Evolutionary conservation across 2,888 invertebrate species (phyloP).

Genomic region (Mythimna loreyi): DNA sequence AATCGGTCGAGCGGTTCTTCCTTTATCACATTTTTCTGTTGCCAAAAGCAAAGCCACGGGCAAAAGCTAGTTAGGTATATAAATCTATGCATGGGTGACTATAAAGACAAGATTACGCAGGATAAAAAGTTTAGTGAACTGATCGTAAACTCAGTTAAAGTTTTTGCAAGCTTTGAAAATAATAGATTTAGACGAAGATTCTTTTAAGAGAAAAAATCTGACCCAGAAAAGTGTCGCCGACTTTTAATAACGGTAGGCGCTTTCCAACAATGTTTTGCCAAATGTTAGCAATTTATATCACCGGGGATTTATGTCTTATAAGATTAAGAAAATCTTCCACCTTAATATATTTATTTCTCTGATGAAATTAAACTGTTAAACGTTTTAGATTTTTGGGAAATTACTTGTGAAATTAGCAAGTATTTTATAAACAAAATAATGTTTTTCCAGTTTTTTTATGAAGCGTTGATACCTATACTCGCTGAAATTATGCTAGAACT

Average conservation of each 20-base stretch:
- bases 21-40: no score
- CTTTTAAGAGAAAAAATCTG: conserved; percentile 28
- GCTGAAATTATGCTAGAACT: no score
- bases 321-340: conserved; percentile 43
- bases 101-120: conserved; percentile 29
- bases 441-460: no score
- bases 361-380: conserved; percentile 7
- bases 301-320: conserved; percentile 35
- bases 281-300: conserved; percentile 52
- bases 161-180: conserved; percentile 35
- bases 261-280: conserved; percentile 48
- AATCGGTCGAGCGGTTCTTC: no score
- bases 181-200: conserved; percentile 37
- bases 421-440: neutral
- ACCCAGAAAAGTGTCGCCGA: conserved; percentile 60
- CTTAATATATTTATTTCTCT: conserved; percentile 28
- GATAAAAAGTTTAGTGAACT: conserved; percentile 29
- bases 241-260: conserved; percentile 50
- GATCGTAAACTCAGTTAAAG: conserved; percentile 25
- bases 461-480: no score
- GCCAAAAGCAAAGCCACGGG: no score
- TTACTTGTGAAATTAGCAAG: neutral
- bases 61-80: no score
- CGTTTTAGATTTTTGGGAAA: neutral
- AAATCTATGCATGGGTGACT: neutral